Percentiles rank a stretch among this genome's conserved stretches.
Conservation (phyloP, 2,113 vertebrate species). For the Tor tambroides region DNA sequence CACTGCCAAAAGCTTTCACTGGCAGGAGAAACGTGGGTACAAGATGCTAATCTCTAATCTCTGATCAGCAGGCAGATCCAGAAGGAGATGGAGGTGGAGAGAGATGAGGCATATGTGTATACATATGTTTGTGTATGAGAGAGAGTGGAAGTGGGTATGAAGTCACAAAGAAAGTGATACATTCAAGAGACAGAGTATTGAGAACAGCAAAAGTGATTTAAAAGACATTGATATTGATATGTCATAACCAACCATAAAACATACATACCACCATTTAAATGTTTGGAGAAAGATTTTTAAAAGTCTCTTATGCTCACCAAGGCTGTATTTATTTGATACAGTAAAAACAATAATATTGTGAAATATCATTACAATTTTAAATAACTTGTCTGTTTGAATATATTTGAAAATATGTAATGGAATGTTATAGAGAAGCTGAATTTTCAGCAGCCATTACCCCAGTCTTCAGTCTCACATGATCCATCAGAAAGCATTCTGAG, state of each 20-base stretch:
- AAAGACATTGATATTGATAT: neutral
- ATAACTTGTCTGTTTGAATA: too few species aligned
- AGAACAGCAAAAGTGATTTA: neutral
- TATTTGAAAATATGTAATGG: too few species aligned
- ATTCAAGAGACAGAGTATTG: neutral
- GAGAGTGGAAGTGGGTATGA: conserved; percentile 39
- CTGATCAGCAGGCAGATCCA: conserved; percentile 69
- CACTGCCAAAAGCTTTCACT: conserved; percentile 78
- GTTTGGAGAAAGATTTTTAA: neutral
- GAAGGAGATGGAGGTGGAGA: conserved; percentile 60
- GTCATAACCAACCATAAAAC: neutral
- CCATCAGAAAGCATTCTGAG: too few species aligned
- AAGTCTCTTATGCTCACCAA: neutral
- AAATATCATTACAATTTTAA: too few species aligned
- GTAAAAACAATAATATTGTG: too few species aligned
- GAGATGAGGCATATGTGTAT: conserved; percentile 58
- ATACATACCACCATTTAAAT: neutral
- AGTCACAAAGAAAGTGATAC: neutral
- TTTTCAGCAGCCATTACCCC: too few species aligned
- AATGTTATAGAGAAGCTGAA: too few species aligned
- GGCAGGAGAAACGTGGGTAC: conserved; percentile 72
- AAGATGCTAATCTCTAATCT: conserved; percentile 76
- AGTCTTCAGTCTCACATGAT: too few species aligned
- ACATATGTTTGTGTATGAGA: conserved; percentile 31
- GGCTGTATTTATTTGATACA: neutral